Conservation (phyloP, 2,888 invertebrate genomes). For the Caenorhabditis sp. region DNA sequence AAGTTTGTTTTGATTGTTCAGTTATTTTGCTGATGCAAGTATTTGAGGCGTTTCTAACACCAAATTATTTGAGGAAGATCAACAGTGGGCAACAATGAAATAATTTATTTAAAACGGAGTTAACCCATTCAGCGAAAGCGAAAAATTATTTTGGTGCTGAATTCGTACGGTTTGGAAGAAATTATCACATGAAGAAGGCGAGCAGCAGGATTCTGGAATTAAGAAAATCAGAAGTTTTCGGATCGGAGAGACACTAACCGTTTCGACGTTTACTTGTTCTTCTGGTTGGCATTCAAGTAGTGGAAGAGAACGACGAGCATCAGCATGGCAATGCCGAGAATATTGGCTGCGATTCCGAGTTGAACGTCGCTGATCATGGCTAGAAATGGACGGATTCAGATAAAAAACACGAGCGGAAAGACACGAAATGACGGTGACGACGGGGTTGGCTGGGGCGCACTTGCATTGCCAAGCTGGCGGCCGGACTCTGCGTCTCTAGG, state of each 20-base stretch:
- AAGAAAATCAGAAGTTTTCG: neutral
- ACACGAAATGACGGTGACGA: neutral
- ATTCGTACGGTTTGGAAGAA: slow-evolving; percentile 12
- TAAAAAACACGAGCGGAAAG: neutral
- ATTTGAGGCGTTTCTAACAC: slow-evolving; percentile 12
- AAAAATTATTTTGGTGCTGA: slow-evolving; percentile 13
- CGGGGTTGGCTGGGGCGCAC: slow-evolving; percentile 28
- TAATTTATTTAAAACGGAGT: slow-evolving; percentile 42
- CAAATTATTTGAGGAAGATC: neutral
- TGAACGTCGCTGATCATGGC: slow-evolving; percentile 78
- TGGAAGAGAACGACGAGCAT: slow-evolving; percentile 78
- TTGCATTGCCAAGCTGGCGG: slow-evolving; percentile 50
- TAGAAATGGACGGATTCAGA: slow-evolving; percentile 16
- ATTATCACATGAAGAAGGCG: slow-evolving; percentile 22
- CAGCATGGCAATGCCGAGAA: slow-evolving; percentile 77
- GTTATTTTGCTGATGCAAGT: neutral
- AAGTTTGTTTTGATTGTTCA: neutral
- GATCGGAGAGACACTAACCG: neutral
- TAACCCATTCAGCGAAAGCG: slow-evolving; percentile 27
- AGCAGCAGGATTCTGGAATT: slow-evolving; percentile 6
- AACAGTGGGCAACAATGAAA: neutral
- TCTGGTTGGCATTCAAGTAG: slow-evolving; percentile 76
- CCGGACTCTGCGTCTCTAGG: slow-evolving; percentile 38
- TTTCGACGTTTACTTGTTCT: slow-evolving; percentile 39
- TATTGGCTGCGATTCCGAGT: slow-evolving; percentile 77